Evolutionary conservation across 2,113 vertebrate genomes (phyloP).

Genomic region (Dicrurus megarhynchus): DNA sequence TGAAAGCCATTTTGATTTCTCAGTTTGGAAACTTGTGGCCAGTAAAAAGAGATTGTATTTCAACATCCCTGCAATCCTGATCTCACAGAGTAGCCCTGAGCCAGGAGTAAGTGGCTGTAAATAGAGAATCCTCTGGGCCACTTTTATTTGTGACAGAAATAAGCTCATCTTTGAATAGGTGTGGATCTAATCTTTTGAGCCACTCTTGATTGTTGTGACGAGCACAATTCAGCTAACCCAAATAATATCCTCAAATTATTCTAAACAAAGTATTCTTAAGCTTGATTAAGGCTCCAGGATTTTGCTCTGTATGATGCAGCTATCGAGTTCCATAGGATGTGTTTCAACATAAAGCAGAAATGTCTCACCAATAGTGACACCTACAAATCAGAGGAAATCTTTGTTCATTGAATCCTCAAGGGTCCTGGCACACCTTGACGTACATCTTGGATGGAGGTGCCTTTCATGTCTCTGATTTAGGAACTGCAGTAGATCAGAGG

Average conservation of each 20-base stretch:
- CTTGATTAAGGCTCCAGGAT: neutral
- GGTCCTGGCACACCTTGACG: neutral
- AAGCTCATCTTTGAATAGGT: neutral
- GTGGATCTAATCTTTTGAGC: fast-evolving
- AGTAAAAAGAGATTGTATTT: neutral
- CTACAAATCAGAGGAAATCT: neutral
- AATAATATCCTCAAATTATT: neutral
- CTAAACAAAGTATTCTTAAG: neutral
- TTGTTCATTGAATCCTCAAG: neutral
- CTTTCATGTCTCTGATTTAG: neutral
- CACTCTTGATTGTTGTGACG: neutral
- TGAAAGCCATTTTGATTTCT: neutral
- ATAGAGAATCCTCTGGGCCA: neutral
- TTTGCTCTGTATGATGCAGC: neutral
- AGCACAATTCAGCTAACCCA: neutral
- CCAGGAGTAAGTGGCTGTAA: neutral
- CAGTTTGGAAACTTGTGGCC: neutral
- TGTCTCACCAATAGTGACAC: neutral
- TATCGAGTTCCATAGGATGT: fast-evolving
- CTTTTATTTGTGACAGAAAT: neutral
- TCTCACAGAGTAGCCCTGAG: neutral
- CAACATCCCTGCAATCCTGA: neutral
- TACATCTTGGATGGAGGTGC: neutral
- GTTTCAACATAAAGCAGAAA: neutral
- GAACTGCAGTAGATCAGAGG: neutral